These are phyloP conservation scores for Oryctolagus cuniculus DNA, from an alignment of 2,113 vertebrate genomes.

Conservation along the genomic window mOryCun1.1 NC_091441.1:79016501-79017000, in stretches of 20 bases:
- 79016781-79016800: constrained; percentile 61
- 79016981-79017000: constrained; percentile 92
- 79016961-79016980: constrained; percentile 88
- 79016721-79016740: background rate
- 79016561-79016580: constrained; percentile 20
- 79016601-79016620: constrained; percentile 34
- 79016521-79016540: background rate
- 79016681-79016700: constrained; percentile 48
- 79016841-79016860: constrained; percentile 64
- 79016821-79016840: constrained; percentile 53
- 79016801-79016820: constrained; percentile 34
- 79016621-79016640: constrained; percentile 43
- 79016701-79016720: constrained; percentile 31
- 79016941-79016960: constrained; percentile 82
- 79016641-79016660: background rate
- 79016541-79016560: background rate
- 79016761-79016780: constrained; percentile 44
- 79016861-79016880: constrained; percentile 78
- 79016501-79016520: constrained; percentile 60
- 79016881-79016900: constrained; percentile 83
- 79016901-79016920: constrained; percentile 85
- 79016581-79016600: constrained; percentile 33
- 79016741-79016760: constrained; percentile 60
- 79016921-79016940: constrained; percentile 79
- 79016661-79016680: constrained; percentile 16